These are phyloP conservation scores for Sturnira hondurensis DNA, from an alignment of 2,113 vertebrate genomes.

Conservation along the genomic window DNA sequence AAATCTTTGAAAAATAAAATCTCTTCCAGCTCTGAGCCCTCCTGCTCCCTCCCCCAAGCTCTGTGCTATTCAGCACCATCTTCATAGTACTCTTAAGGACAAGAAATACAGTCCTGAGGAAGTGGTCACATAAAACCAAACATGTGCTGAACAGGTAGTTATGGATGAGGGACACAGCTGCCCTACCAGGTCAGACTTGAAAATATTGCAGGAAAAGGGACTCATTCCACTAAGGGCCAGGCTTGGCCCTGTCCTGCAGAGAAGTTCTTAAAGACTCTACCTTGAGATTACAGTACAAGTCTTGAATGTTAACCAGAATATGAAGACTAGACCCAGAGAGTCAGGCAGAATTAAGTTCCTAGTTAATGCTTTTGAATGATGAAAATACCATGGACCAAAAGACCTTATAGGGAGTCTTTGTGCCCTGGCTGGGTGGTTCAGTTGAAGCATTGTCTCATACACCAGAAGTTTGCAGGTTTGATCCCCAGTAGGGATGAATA, in stretches of 20 bases:
- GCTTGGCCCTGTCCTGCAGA: neutral
- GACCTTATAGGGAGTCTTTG: neutral
- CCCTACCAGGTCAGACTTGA: neutral
- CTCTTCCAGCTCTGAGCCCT: neutral
- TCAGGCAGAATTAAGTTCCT: neutral
- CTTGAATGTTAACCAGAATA: slow-evolving; percentile 9
- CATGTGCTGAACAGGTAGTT: neutral
- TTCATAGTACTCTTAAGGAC: neutral
- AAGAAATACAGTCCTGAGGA: neutral
- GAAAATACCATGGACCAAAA: neutral
- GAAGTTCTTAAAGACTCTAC: neutral
- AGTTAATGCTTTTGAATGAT: neutral
- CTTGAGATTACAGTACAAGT: neutral
- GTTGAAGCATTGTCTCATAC: no score
- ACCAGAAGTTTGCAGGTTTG: no score
- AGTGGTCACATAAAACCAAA: slow-evolving; percentile 7
- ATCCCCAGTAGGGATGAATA: no score
- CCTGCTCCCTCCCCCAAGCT: neutral
- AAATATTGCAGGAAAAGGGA: neutral
- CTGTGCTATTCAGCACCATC: neutral
- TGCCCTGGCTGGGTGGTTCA: no score
- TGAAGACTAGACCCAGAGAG: neutral
- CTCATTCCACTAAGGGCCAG: neutral
- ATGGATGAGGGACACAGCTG: neutral
- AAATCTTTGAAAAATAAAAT: neutral